Evolutionary conservation across 2,113 vertebrate species (phyloP), one percentile per base, ranked within the genome.

Genomic region (Caranx ignobilis): DNA sequence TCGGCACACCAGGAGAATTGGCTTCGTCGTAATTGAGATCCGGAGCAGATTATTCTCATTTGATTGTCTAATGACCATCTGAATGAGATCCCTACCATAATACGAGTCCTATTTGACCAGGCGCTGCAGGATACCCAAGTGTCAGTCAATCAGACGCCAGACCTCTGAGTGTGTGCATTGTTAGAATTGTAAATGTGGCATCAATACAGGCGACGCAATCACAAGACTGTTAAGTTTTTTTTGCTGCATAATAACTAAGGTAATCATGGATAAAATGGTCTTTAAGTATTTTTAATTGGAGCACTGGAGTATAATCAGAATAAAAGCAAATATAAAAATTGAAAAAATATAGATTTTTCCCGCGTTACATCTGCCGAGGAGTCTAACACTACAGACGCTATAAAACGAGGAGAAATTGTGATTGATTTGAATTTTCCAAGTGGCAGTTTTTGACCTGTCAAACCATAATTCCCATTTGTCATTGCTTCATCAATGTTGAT

Each of bases 51-150:
- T 93, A 92, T 91, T 89, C 85, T 90, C 79, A 92, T 92, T 91
- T 93, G 91, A 94, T 92, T 93, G 90, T 90, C 87, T 94, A 93
- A 93, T 92, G 92, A 91, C 84, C 83, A 81, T 84, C 91, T 91
- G 90, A 94, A 93, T 93, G 84, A 87, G 81, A 90, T 91, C 82
- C 78, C 82, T 82, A 63, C 66, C 74, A 83, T 89, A 92, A 90
- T 89, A 88, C 82, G 85, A 90, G 73, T 69, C 61, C 74, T 66
- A 67, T 87, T 87, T 88, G 78, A 91, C 89, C 87, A 89, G 81
- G 63, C 32, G 69, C 76, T 81, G 80, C 81, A 73, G 86, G 80
- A 79, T 84, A 57, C 78, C 75, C 74, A 59, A 57, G 75, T 84
- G 85, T 91, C 90, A 47, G 71, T 82, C 88, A 47, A 69, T 82